Percentiles rank a stretch among this genome's conserved stretches.
phyloP scores from a whole-genome alignment of 2,888 invertebrate species.

The Merodon equestris region DNA sequence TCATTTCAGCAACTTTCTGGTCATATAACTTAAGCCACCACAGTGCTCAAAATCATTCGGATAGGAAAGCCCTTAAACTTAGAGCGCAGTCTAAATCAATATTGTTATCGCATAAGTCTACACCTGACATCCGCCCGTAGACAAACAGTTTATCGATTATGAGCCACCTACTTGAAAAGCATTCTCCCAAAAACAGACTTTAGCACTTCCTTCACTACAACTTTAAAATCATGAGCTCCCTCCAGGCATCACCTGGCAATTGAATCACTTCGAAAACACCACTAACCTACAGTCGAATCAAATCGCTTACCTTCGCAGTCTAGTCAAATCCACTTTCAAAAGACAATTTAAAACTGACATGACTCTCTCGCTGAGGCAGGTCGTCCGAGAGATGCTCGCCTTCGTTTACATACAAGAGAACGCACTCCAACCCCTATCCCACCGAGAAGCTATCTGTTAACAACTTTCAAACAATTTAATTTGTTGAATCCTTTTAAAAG shows the following conservation, averaged over 20 bases:
- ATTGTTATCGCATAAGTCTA: too few relatives aligned
- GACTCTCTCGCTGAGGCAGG: neutral
- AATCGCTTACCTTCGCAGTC: too few relatives aligned
- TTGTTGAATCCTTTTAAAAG: constrained; percentile 31
- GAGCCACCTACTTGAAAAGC: neutral
- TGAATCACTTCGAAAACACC: constrained; percentile 24
- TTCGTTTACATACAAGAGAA: neutral
- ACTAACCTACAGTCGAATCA: constrained; percentile 39
- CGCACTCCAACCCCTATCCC: neutral
- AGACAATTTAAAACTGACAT: constrained; percentile 41
- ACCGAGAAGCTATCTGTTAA: constrained; percentile 15
- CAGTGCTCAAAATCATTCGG: too few relatives aligned
- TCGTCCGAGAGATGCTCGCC: neutral
- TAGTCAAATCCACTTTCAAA: constrained; percentile 31
- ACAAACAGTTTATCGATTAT: too few relatives aligned
- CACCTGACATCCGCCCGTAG: too few relatives aligned
- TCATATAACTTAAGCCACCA: too few relatives aligned
- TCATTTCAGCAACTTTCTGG: too few relatives aligned
- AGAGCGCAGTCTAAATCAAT: too few relatives aligned
- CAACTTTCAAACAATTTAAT: constrained; percentile 37
- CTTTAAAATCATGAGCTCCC: constrained; percentile 1
- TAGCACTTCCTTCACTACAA: constrained; percentile 10
- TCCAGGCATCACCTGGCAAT: constrained; percentile 1
- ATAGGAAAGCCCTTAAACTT: too few relatives aligned
- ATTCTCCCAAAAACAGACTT: constrained; percentile 30